Evolutionary conservation across 2,888 invertebrate genomes (phyloP), one percentile per base, ranked within the genome.

Genomic region (Neocrepidodera transversa): DNA sequence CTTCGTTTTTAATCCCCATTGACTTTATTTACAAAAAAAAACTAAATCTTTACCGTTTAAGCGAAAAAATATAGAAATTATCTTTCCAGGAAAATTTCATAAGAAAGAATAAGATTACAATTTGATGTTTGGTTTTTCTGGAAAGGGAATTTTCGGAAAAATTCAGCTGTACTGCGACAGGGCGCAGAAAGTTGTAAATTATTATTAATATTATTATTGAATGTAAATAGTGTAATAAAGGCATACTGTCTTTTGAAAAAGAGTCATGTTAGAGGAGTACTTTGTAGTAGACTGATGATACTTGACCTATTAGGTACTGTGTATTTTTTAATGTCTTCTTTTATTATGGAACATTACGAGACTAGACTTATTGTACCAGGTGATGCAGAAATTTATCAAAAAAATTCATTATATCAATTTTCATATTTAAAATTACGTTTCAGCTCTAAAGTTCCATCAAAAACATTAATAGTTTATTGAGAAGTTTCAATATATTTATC

Each of bases 201-300:
- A 51, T 11, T 40, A 48, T 26, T 55, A 51, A 8, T 32, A 55
- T 75, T 74, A 72, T 72, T 71, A 74, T 78, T 78, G 67, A 76
- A 71, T 81, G 81, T 81, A 81, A 74, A 81, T 81, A 81, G 77
- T 81, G 79, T 79, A 80, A 80, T 79, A 80, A 80, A 80, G 79
- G 75, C 79, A 69, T 70, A 71, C 69, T 74, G 76, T 77, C 77
- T 78, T 76, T 78, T 74, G 57, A 64, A 68, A 74, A 32, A 11
- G 32, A 32, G 74, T 76, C 76, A 70, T 70, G 71, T 74, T 75
- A 74, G 75, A 73, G 73, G 63, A 71, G 65, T 67, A 71, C 65
- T 70, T 70, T 74, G 76, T 79, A 77, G 80, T 80, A 80, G 80
- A 80, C 80, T 80, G 80, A 79, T 72, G 66, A 70, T 66, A 68